phyloP scores from a whole-genome alignment of 2,888 invertebrate species.

The Amphipyra berbera region DNA sequence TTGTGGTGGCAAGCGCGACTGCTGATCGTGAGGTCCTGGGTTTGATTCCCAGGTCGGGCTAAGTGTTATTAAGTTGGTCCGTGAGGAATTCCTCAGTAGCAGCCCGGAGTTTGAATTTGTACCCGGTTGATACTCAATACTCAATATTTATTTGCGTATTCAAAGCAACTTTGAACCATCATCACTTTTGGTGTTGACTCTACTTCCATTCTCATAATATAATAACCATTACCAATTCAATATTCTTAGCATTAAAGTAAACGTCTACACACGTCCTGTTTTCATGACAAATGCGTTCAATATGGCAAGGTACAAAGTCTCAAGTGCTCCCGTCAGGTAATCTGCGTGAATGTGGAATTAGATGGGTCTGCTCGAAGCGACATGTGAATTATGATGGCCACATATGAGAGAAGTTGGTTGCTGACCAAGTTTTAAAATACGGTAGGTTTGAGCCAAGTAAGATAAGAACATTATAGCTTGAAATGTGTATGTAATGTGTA shows the following conservation, averaged over 20 bases:
- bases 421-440: slow-evolving; percentile 5
- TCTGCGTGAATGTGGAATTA: slow-evolving; percentile 30
- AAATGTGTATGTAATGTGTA: not conserved
- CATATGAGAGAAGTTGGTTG: not conserved
- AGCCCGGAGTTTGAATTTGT: too few species aligned
- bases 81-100: too few species aligned
- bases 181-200: too few species aligned
- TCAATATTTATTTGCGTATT: too few species aligned
- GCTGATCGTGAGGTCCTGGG: too few species aligned
- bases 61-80: too few species aligned
- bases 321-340: slow-evolving; percentile 32
- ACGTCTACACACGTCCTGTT: not conserved
- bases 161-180: too few species aligned
- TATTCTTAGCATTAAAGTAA: not conserved
- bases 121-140: too few species aligned
- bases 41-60: too few species aligned
- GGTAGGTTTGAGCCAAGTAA: not conserved
- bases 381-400: not conserved
- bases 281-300: slow-evolving; percentile 38
- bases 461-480: not conserved
- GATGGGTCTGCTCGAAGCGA: slow-evolving; percentile 10
- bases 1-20: too few species aligned
- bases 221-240: not conserved
- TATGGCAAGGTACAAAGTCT: slow-evolving; percentile 14
- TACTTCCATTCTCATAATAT: not conserved